These are phyloP conservation scores for Chydorus sphaericus DNA, from an alignment of 2,888 invertebrate species.

Conservation along the genomic window DNA sequence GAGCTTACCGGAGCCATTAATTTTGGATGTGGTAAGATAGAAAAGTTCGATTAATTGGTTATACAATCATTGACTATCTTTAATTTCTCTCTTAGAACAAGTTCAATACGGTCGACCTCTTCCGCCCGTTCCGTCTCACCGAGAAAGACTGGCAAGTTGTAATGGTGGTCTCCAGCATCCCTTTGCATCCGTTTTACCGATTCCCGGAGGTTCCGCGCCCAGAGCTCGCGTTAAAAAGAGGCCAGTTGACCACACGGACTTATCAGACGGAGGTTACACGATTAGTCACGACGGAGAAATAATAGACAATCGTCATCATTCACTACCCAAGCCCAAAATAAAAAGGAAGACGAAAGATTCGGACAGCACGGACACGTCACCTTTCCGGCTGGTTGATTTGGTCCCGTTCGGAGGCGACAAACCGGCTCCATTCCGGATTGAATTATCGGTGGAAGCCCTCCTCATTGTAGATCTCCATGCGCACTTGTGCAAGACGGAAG, in stretches of 20 bases:
- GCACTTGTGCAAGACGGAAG: constrained; percentile 51
- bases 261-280: constrained; percentile 49
- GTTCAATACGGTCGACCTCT: constrained; percentile 15
- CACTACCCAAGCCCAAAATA: constrained; percentile 1
- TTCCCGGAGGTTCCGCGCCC: too few relatives aligned
- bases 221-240: constrained; percentile 27
- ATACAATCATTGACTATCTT: too few relatives aligned
- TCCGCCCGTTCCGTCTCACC: constrained; percentile 5
- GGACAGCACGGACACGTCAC: constrained; percentile 18
- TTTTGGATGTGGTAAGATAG: constrained; percentile 44
- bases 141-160: constrained; percentile 6
- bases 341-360: constrained; percentile 11
- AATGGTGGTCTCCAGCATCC: background rate
- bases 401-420: constrained; percentile 39
- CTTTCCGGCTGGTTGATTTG: constrained; percentile 44
- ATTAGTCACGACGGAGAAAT: constrained; percentile 46
- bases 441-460: constrained; percentile 42
- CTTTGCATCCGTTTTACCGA: background rate
- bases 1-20: constrained; percentile 48
- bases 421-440: constrained; percentile 44
- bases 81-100: constrained; percentile 18
- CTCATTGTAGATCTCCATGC: constrained; percentile 53
- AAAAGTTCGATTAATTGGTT: too few relatives aligned
- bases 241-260: too few relatives aligned
- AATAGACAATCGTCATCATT: too few relatives aligned